Evolutionary conservation across 2,888 invertebrate genomes (phyloP), one percentile per base, ranked within the genome.

Genomic region (Leptarthrus brevirostris): DNA sequence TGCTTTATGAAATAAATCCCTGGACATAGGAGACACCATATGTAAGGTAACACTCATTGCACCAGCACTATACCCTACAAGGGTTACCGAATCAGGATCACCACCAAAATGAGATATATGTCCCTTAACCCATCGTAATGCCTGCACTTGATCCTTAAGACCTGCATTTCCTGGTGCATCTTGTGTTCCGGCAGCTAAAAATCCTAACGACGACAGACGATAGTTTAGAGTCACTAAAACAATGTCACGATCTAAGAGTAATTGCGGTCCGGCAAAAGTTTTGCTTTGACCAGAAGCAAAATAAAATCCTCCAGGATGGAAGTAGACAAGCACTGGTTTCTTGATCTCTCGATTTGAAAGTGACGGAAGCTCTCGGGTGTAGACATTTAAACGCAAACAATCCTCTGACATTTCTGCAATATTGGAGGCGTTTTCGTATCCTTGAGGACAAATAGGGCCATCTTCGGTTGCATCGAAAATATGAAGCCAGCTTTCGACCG

Each of bases 291-390:
- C 90, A 0, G 90, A 89, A 22, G 85, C 84, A 0, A 86, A 85
- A 80, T 90, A 89, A 81, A 90, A 91, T n/a, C 87, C 90, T 0
- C 92, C 92, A 0, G 89, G 87, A 82, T 92, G 92, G 75, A 92
- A 87, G 81, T 87, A 90, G 0, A 92, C 87, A 4, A 92, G 84
- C 1, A 92, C 92, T 0, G 92, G 90, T 10, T 79, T 80, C 52
- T 80, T 80, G 0, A 81, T 77, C 77, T 83, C 82, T 3, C 80
- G 79, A 40, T 80, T 80, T 8, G 66, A 8, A 36, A 82, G 80
- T 8, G 79, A 80, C 53, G 84, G 84, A 36, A 85, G 64, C 47
- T 83, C 81, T 2, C 16, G 18, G 12, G 88, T 86, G 77, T 89
- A 89, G 52, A 90, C 86, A 78, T 89, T 90, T 6, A 90, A 79